A percentile compares a stretch with the other conserved stretches of the same genome.
Conservation (phyloP, 1,140 invertebrate genomes). For the Tachypleus tridentatus region DNA sequence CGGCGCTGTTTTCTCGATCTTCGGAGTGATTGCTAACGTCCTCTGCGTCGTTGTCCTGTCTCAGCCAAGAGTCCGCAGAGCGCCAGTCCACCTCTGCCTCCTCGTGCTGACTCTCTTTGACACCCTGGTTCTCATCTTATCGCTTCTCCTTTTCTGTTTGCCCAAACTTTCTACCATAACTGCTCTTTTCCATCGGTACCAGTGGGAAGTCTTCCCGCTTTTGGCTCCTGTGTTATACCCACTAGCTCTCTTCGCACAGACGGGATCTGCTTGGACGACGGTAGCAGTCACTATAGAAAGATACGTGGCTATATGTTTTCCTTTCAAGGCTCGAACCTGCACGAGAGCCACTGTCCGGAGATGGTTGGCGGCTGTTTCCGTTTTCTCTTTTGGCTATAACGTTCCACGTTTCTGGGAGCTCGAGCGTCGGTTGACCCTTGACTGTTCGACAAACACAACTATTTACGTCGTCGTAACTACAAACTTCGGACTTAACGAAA, state of each 20-base stretch:
- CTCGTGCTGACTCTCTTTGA: too few species aligned
- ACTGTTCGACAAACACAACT: slow-evolving; percentile 22
- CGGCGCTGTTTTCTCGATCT: too few species aligned
- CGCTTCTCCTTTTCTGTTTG: too few species aligned
- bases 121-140: too few species aligned
- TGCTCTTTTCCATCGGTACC: too few species aligned
- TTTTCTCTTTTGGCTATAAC: slow-evolving; percentile 78
- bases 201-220: slow-evolving; percentile 53
- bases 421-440: slow-evolving; percentile 5
- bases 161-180: too few species aligned
- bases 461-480: slow-evolving; percentile 49
- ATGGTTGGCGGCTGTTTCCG: slow-evolving; percentile 67
- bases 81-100: too few species aligned
- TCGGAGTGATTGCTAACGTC: too few species aligned
- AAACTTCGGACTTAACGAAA: slow-evolving; percentile 49
- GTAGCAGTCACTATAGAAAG: slow-evolving; percentile 89
- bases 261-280: slow-evolving; percentile 87
- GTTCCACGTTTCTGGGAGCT: slow-evolving; percentile 50
- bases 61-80: too few species aligned
- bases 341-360: slow-evolving; percentile 76
- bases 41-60: too few species aligned
- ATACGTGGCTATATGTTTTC: slow-evolving; percentile 92
- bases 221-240: slow-evolving; percentile 74
- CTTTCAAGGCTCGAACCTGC: slow-evolving; percentile 71
- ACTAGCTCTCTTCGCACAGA: slow-evolving; percentile 69